These are phyloP conservation scores for Stegastes partitus DNA, from an alignment of 2,113 vertebrate genomes.

Conservation along the genomic window DNA sequence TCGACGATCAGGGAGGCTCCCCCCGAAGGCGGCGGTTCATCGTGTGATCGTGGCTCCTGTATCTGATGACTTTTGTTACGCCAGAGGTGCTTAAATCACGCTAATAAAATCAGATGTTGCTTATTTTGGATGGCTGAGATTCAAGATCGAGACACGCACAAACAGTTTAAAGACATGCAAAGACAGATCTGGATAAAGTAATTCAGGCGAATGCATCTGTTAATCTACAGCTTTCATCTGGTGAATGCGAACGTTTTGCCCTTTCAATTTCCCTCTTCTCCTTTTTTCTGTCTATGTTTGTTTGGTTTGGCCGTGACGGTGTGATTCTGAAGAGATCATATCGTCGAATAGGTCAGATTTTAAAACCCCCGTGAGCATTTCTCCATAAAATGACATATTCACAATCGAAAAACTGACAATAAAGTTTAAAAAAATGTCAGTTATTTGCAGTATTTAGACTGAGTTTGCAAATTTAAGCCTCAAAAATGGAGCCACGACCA, in stretches of 20 bases:
- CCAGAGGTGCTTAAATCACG: neutral
- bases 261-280: neutral
- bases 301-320: neutral
- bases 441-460: neutral
- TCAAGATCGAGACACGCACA: neutral
- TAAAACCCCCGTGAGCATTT: neutral
- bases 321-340: neutral
- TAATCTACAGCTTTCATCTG: neutral
- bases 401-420: too few relatives aligned
- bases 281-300: neutral
- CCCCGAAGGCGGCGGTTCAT: neutral
- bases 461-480: neutral
- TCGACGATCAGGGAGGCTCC: neutral
- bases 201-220: too few relatives aligned
- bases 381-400: neutral
- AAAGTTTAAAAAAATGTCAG: too few relatives aligned
- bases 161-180: neutral
- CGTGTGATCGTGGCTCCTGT: neutral
- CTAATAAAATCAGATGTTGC: neutral
- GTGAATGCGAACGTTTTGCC: neutral
- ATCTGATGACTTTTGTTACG: constrained; percentile 1
- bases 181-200: neutral
- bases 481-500: too few relatives aligned
- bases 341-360: neutral
- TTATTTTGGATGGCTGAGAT: neutral